These are phyloP conservation scores for Hycleus phaleratus DNA, from an alignment of 1,140 invertebrate genomes.

Conservation along the genomic window DNA sequence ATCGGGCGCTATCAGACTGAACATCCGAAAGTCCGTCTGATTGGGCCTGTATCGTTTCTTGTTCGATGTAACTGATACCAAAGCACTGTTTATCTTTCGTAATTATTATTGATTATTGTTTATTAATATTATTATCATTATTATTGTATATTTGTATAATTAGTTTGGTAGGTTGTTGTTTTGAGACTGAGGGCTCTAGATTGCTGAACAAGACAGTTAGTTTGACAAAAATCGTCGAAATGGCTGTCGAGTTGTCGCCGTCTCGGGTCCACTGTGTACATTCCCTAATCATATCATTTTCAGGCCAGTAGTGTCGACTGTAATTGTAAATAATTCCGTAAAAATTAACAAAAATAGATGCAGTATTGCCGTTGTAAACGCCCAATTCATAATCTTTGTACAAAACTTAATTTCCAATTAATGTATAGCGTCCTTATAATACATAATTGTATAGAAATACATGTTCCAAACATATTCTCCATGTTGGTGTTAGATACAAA, in stretches of 20 bases:
- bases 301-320: conserved; percentile 37
- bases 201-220: conserved; percentile 1
- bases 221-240: not conserved
- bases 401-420: conserved; percentile 16
- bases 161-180: conserved; percentile 34
- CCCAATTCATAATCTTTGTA: conserved; percentile 16
- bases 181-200: conserved; percentile 35
- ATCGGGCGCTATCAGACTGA: not conserved
- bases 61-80: conserved; percentile 43
- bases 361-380: conserved; percentile 27
- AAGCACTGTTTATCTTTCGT: conserved; percentile 41
- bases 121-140: conserved; percentile 10
- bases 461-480: conserved; percentile 16
- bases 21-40: not conserved
- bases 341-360: too few relatives aligned
- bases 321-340: conserved; percentile 25
- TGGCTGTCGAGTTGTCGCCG: conserved; percentile 1
- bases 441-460: conserved; percentile 17
- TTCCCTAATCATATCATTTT: conserved; percentile 40
- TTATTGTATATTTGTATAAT: conserved; percentile 35
- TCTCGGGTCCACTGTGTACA: conserved; percentile 33
- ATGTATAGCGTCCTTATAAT: conserved; percentile 18
- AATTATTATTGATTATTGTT: conserved; percentile 31
- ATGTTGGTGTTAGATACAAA: conserved; percentile 12
- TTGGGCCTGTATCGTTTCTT: conserved; percentile 9